These are phyloP conservation scores for Meta bourneti DNA, from an alignment of 2,888 invertebrate species.

Conservation along the genomic window DNA sequence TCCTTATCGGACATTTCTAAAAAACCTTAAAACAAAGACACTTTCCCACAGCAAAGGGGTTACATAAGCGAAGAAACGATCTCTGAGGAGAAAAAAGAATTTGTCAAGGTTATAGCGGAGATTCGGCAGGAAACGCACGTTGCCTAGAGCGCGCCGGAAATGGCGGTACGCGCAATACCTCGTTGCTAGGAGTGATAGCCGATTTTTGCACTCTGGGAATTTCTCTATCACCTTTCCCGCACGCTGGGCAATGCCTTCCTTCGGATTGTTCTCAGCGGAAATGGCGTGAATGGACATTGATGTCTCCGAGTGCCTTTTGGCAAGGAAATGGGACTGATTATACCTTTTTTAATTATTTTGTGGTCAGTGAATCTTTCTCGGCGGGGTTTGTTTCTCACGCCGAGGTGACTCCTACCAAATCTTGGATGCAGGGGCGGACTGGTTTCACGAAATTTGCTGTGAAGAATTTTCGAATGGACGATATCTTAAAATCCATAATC, in stretches of 20 bases:
- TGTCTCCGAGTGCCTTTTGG: slow-evolving; percentile 2
- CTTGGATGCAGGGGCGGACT: no score
- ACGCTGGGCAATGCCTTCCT: slow-evolving; percentile 37
- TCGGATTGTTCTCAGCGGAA: slow-evolving; percentile 44
- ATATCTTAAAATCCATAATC: no score
- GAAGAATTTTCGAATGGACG: no score
- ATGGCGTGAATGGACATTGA: slow-evolving; percentile 26
- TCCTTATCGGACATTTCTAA: not conserved
- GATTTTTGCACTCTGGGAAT: slow-evolving; percentile 47
- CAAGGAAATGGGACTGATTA: slow-evolving; percentile 33
- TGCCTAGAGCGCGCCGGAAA: slow-evolving; percentile 57
- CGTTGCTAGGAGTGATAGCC: slow-evolving; percentile 29
- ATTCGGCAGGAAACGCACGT: slow-evolving; percentile 30
- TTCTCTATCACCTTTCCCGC: slow-evolving; percentile 27
- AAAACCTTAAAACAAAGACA: not conserved
- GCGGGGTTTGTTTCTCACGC: no score
- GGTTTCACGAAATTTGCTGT: no score
- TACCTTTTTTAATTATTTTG: not conserved
- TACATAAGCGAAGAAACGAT: slow-evolving; percentile 27
- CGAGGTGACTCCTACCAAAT: no score
- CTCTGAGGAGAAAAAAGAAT: not conserved
- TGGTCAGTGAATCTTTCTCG: not conserved
- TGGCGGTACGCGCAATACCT: not conserved
- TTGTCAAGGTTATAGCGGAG: slow-evolving; percentile 14
- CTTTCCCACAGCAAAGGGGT: slow-evolving; percentile 47